Evolutionary conservation across 2,888 invertebrate genomes (phyloP), one percentile per base, ranked within the genome.

Genomic region (Xanthorhoe spadicearia): DNA sequence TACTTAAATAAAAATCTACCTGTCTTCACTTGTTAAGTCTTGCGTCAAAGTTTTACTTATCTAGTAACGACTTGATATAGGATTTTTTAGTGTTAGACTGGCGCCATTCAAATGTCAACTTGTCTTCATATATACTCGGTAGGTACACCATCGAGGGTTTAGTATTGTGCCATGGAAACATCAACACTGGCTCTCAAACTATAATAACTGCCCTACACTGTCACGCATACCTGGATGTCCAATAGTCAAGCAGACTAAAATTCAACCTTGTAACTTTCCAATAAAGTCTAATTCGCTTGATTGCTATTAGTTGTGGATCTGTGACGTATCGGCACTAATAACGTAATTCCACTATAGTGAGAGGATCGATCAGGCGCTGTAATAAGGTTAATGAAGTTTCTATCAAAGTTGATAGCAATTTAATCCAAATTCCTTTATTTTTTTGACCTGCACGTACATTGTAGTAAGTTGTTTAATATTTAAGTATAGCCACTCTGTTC

Each of bases 291-390:
- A 3, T 19, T 13, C 13, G 38, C 38, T 13, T 43, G 23, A 49
- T 49, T 51, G 49, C 15, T 10, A 59, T 67, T 63, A 51, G 49
- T 63, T 52, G 38, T 17, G 54, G 54, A 68, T 68, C 57, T 19
- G 61, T 54, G 64, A 51, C 64, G 61, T 61, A 61, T 68, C 57
- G 60, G 17, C 48, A 43, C 19, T 64, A 61, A 68, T 64, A 57
- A 64, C 61, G 57, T 61, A 57, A 67, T 57, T 52, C 56, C 19
- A 46, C 32, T 28, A 5, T 17, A 35, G 38, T 32, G 49, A 52
- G 15, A n/a, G 60, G 52, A 60, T 64, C 61, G 64, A 68, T 64
- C 57, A 38, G 28, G 43, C 49, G 49, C 53, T 53, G 56, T 60
- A 52, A 61, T 59, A 59, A 58, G 50, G 46, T 8, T 46, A 55